Base-by-base conservation (phyloP, 30 jellyfish, hydroid and myxozoan genomes). In the Rhopilema esculentum region DNA sequence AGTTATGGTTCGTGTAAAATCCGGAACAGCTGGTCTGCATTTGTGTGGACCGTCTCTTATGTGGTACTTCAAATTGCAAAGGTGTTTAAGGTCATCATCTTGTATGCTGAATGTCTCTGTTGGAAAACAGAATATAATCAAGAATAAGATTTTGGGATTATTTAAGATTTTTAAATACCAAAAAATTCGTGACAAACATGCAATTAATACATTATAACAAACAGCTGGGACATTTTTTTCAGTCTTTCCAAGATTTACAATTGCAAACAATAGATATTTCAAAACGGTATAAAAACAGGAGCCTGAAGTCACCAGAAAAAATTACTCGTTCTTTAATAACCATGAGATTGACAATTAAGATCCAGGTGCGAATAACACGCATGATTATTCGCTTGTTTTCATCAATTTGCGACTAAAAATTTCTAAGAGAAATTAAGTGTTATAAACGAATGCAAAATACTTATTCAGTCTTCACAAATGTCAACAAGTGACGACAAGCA, bases 211-310 rank as follows among this genome's bases (percentile, higher is more conserved):
- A n/a, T n/a, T n/a, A n/a, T n/a, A n/a, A n/a, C n/a, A n/a, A n/a
- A n/a, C n/a, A n/a, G n/a, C n/a, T n/a, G n/a, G n/a, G n/a, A 84
- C 93, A 87, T 53, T 84, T 84, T n/a, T 87, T 21, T 84, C 82
- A 40, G 32, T 32, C 32, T 84, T 87, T 28, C 23, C 73, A n/a
- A n/a, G n/a, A n/a, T n/a, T n/a, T n/a, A n/a, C n/a, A n/a, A n/a
- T n/a, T n/a, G n/a, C n/a, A n/a, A n/a, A n/a, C n/a, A n/a, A n/a
- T n/a, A n/a, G n/a, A n/a, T n/a, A n/a, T n/a, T n/a, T n/a, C n/a
- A n/a, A n/a, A n/a, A n/a, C n/a, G n/a, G n/a, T n/a, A n/a, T n/a
- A n/a, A n/a, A n/a, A n/a, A n/a, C n/a, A n/a, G n/a, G n/a, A n/a
- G n/a, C n/a, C n/a, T n/a, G n/a, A n/a, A n/a, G n/a, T n/a, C n/a